Conservation (phyloP, 92 coral and sea anemone species). For the Palythoa caribaeorum region DNA sequence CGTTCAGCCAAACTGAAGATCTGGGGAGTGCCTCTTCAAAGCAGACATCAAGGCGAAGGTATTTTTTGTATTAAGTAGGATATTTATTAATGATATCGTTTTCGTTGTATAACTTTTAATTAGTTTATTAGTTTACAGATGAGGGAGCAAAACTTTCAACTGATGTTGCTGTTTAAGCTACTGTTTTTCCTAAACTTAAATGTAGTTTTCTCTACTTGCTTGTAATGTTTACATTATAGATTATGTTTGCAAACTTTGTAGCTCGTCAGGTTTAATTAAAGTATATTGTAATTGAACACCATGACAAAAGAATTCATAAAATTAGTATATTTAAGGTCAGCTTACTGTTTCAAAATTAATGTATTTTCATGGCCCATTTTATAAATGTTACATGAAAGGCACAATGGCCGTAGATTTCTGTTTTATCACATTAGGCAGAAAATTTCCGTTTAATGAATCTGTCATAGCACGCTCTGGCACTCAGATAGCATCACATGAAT, state of each 20-base stretch:
- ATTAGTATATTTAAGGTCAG: background rate
- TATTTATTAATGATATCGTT: background rate
- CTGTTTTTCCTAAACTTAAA: background rate
- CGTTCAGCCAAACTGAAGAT: no score
- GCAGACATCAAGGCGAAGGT: conserved; percentile 16
- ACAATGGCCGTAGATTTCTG: no score
- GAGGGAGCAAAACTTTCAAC: background rate
- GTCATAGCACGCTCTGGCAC: background rate
- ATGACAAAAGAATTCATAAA: background rate
- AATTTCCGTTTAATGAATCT: background rate
- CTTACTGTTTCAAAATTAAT: background rate
- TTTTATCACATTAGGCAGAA: background rate
- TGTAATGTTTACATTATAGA: conserved; percentile 33
- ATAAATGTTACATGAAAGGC: no score
- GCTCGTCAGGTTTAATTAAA: conserved; percentile 15
- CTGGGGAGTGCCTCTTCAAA: background rate
- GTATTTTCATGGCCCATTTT: background rate
- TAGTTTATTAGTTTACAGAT: background rate
- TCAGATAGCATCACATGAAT: no score
- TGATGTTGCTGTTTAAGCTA: background rate
- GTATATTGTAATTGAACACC: background rate
- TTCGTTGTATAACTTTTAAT: background rate
- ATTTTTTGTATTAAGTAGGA: background rate
- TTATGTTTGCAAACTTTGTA: conserved; percentile 23
- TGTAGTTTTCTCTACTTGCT: background rate